Percentiles rank a stretch among this genome's conserved stretches.
Conservation (phyloP, 2,113 vertebrate genomes). For the Cavia aperea region DNA sequence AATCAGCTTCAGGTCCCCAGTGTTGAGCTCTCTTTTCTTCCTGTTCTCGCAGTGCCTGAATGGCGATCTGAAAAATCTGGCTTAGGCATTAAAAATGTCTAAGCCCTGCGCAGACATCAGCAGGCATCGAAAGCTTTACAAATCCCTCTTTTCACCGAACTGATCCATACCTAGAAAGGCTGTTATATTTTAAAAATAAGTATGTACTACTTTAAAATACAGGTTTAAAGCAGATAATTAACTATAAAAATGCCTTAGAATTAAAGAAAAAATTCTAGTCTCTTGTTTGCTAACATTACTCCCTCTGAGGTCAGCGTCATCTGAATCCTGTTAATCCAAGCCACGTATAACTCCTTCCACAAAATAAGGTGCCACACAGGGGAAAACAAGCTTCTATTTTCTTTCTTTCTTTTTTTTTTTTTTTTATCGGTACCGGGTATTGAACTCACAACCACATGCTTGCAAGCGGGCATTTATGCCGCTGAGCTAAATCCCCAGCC, state of each 20-base stretch:
- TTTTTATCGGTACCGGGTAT: too few species aligned
- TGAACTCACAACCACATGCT: too few species aligned
- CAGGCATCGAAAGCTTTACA: not conserved
- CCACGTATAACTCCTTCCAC: not conserved
- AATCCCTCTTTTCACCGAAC: not conserved
- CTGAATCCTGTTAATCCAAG: not conserved
- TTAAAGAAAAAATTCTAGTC: not conserved
- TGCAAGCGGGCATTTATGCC: too few species aligned
- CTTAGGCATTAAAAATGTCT: not conserved
- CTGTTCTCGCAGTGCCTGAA: not conserved
- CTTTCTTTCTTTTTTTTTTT: too few species aligned
- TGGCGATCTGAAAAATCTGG: not conserved
- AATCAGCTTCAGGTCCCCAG: not conserved
- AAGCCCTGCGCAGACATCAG: too few species aligned
- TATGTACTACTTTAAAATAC: not conserved
- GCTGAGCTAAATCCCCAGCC: too few species aligned
- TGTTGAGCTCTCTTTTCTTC: not conserved
- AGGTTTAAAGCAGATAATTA: not conserved
- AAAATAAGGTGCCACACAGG: not conserved
- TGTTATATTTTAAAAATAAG: not conserved
- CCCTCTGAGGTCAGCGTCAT: not conserved
- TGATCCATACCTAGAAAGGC: not conserved
- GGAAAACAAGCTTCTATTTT: not conserved
- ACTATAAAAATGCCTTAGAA: not conserved
- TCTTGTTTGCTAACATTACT: not conserved